Evolutionary conservation across 2,797 vertebrate genomes (phyloP).

Genomic region (Pachyuromys duprasi): DNA sequence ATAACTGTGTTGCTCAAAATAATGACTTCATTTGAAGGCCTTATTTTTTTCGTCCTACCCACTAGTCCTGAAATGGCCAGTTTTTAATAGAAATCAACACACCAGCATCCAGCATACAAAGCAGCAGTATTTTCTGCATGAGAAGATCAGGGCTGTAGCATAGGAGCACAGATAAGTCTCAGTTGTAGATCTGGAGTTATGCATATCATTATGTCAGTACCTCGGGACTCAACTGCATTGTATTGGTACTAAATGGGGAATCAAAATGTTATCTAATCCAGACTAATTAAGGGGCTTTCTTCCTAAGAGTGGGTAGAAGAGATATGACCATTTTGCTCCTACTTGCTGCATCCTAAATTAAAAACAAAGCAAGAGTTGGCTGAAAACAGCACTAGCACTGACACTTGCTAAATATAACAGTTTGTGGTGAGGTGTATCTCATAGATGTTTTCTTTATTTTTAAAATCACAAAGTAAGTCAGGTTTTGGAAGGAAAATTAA

Average conservation of each 20-base stretch:
- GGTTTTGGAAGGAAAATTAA: conserved; percentile 51
- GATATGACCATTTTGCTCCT: conserved; percentile 59
- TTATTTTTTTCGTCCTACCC: conserved; percentile 20
- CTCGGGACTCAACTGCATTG: conserved; percentile 61
- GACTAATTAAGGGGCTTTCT: conserved; percentile 54
- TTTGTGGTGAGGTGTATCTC: conserved; percentile 67
- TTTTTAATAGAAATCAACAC: conserved; percentile 76
- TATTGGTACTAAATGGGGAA: conserved; percentile 72
- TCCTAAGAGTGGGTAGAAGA: background rate
- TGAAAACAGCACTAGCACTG: conserved; percentile 40
- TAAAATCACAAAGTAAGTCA: conserved; percentile 49
- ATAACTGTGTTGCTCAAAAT: conserved; percentile 2
- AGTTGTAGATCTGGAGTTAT: conserved; percentile 60
- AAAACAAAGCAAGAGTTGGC: conserved; percentile 72
- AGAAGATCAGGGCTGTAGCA: conserved; percentile 54
- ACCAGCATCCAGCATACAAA: conserved; percentile 71
- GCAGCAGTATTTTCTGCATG: conserved; percentile 74
- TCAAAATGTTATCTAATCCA: conserved; percentile 67
- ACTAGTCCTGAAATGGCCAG: conserved; percentile 61
- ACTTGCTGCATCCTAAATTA: conserved; percentile 47
- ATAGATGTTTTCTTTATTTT: conserved; percentile 65
- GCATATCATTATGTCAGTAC: conserved; percentile 58
- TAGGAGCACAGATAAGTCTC: conserved; percentile 61
- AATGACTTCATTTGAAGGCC: conserved; percentile 60
- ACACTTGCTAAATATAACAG: conserved; percentile 68